Base-by-base conservation (phyloP, 2,888 invertebrate species). In the Anaspis maculata region DNA sequence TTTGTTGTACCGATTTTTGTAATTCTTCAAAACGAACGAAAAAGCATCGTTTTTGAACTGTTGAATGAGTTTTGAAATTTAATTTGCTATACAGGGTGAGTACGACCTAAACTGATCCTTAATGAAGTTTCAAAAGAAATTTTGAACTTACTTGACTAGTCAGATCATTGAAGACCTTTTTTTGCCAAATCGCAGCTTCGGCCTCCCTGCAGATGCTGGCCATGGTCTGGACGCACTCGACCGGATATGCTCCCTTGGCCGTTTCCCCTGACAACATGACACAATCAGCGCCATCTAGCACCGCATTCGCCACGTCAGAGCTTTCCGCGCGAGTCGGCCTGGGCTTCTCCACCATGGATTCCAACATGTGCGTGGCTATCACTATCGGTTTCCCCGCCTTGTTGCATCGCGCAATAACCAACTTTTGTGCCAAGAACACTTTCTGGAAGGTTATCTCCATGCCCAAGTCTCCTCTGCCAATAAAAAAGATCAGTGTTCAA, bases 181-280 rank as follows among this genome's bases (percentile, higher is more conserved):
- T 82, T 50, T 95, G 92, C 86, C 91, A 96, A 45, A 95, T 75
- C 1, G 92, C 95, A 3, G 92, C 87, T 63, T 98, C 97, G 0
- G 97, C 97, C 70, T 97, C 96, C 67, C 88, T 83, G 66, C 91
- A 90, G 53, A 95, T 94, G 65, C 89, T 86, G 24, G 88, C 88
- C 90, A 91, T 91, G 29, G 86, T 86, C 19, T 76, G 68, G 2
- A 89, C 89, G 45, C 94, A 86, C 62, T 94, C 91, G 44, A 95
- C 61, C 0, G 96, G 95, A 64, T 94, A 97, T 48, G 87, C 85
- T 27, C 97, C 97, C 72, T 97, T 97, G 36, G 97, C 97, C 0
- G 97, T 97, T 68, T 98, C 97, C 9, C 96, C 97, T 1, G 94
- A 94, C 61, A 97, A 69, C 97, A 97, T 97, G 25, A 97, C 94